A percentile compares a stretch with the other conserved stretches of the same genome.
These are phyloP conservation scores for Troides helena DNA, from an alignment of 2,888 invertebrate species.

Conservation along the genomic window DNA sequence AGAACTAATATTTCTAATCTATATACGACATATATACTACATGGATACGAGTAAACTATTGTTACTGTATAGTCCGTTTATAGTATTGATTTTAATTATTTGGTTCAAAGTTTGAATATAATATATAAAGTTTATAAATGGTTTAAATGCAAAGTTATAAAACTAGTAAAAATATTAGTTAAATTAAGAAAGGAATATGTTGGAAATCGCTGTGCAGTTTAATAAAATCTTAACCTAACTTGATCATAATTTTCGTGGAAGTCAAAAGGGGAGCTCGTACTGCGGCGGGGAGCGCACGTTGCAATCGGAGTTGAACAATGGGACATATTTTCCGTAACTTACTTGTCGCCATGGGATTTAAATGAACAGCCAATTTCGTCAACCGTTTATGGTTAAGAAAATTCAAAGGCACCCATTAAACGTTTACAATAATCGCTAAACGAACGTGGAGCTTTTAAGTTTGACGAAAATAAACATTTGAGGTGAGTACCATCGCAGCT, in stretches of 20 bases:
- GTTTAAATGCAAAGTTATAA: too few relatives aligned
- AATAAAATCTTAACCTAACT: constrained; percentile 39
- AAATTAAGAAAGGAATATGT: not conserved
- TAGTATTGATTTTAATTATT: too few relatives aligned
- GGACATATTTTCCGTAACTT: constrained; percentile 58
- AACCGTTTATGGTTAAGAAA: constrained; percentile 24
- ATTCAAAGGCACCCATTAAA: constrained; percentile 5
- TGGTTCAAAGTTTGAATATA: too few relatives aligned
- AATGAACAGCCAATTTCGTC: constrained; percentile 49
- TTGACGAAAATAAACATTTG: not conserved
- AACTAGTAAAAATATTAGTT: too few relatives aligned
- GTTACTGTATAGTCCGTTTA: too few relatives aligned
- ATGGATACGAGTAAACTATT: too few relatives aligned
- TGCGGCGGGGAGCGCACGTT: constrained; percentile 53
- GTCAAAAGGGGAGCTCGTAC: constrained; percentile 51
- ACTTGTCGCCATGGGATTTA: constrained; percentile 48
- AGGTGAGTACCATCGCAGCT: too few relatives aligned
- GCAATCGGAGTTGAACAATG: constrained; percentile 59
- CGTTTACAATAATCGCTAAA: constrained; percentile 1
- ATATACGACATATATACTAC: too few relatives aligned
- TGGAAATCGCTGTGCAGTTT: constrained; percentile 9
- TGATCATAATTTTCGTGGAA: constrained; percentile 60
- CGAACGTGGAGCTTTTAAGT: not conserved
- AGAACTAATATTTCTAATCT: too few relatives aligned
- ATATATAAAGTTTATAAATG: too few relatives aligned